Percentiles rank a stretch among this genome's conserved stretches.
Conservation (phyloP, 2,797 vertebrate species). For the Lepilemur septentrionalis region DNA sequence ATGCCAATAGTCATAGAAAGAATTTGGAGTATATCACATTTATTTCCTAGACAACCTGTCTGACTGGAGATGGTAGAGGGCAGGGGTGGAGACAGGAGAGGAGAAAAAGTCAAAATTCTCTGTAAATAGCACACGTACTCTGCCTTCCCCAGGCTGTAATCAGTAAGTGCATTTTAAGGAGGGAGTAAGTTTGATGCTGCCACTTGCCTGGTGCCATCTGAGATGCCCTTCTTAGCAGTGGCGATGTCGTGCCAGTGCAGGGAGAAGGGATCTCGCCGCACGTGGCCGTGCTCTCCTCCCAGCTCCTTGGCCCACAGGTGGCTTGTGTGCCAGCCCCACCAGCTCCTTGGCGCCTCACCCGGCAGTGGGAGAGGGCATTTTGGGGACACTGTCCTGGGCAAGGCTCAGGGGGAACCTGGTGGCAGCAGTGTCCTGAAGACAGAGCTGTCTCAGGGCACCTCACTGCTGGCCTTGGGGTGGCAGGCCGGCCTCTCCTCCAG, state of each 20-base stretch:
- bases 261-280: neutral
- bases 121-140: conserved; percentile 56
- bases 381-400: neutral
- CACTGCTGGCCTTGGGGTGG: no score
- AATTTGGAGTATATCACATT: conserved; percentile 61
- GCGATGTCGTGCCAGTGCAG: neutral
- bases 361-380: neutral
- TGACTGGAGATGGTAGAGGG: conserved; percentile 54
- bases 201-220: neutral
- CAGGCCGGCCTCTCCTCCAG: neutral
- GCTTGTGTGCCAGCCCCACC: neutral
- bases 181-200: neutral
- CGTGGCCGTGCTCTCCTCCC: fast-evolving
- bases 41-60: conserved; percentile 38
- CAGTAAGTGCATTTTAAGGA: conserved; percentile 21
- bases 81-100: neutral
- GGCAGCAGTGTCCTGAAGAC: neutral
- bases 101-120: conserved; percentile 51
- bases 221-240: neutral
- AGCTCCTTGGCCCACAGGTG: neutral
- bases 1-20: conserved; percentile 59
- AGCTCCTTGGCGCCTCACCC: neutral
- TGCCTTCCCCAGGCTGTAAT: conserved; percentile 69
- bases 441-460: neutral
- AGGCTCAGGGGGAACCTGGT: neutral